phyloP scores from a whole-genome alignment of 1,140 invertebrate species.

The Scaptomyza pallida region DNA sequence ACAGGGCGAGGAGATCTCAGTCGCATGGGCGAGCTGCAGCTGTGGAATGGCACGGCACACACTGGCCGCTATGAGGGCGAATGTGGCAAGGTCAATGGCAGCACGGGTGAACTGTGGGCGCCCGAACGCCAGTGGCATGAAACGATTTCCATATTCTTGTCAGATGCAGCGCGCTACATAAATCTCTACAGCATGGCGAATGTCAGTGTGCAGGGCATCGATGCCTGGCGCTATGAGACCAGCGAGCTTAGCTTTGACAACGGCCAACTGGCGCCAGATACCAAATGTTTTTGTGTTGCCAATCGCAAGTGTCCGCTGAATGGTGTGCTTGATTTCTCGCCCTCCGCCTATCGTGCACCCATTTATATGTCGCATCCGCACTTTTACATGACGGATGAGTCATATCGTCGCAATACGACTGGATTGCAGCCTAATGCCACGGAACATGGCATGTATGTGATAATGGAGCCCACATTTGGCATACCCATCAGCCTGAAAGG shows the following conservation, averaged over 20 bases:
- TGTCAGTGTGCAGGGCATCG: slow-evolving; percentile 84
- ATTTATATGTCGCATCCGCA: slow-evolving; percentile 93
- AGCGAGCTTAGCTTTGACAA: slow-evolving; percentile 88
- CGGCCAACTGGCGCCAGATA: slow-evolving; percentile 84
- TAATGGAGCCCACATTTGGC: slow-evolving; percentile 89
- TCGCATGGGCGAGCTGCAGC: slow-evolving; percentile 86
- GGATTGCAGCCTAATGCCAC: slow-evolving; percentile 89
- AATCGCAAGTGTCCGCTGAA: slow-evolving; percentile 79
- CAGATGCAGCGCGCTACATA: slow-evolving; percentile 88
- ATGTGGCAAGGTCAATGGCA: slow-evolving; percentile 89
- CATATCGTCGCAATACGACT: slow-evolving; percentile 86
- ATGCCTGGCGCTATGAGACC: slow-evolving; percentile 86
- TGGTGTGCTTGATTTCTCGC: slow-evolving; percentile 88
- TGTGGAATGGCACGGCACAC: slow-evolving; percentile 87
- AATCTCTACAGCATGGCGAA: slow-evolving; percentile 78
- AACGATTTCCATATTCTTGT: slow-evolving; percentile 86
- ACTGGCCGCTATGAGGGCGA: slow-evolving; percentile 86
- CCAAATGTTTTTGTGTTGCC: slow-evolving; percentile 66
- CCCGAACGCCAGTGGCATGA: slow-evolving; percentile 86
- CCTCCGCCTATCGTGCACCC: slow-evolving; percentile 89
- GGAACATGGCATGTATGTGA: slow-evolving; percentile 88
- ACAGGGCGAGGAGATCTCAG: slow-evolving; percentile 87
- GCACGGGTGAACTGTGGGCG: slow-evolving; percentile 90
- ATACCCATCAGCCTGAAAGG: slow-evolving; percentile 88
- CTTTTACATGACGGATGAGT: slow-evolving; percentile 91